Conservation (phyloP, 2,888 invertebrate genomes). For the Lottia gigantea region DNA sequence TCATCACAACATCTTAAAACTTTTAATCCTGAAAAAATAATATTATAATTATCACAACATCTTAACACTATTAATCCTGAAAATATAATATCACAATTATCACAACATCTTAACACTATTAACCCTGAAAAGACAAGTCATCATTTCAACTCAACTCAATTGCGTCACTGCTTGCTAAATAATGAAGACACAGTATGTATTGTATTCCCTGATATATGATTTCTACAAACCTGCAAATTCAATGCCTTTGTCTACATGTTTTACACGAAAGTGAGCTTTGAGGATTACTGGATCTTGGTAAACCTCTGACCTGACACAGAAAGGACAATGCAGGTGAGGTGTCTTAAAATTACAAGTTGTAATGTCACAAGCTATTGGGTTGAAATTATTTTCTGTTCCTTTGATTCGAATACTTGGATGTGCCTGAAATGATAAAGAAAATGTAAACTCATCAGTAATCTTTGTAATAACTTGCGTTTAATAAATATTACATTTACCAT, state of each 20-base stretch:
- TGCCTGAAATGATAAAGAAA: conserved; percentile 44
- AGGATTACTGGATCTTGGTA: conserved; percentile 66
- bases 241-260: conserved; percentile 68
- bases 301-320: conserved; percentile 64
- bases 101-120: conserved; percentile 66
- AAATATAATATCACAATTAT: conserved; percentile 67
- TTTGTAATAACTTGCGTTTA: too few species aligned
- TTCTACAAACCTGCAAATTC: conserved; percentile 64
- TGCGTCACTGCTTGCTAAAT: too few species aligned
- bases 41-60: conserved; percentile 41
- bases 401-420: conserved; percentile 68
- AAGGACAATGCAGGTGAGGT: conserved; percentile 67
- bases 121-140: conserved; percentile 54
- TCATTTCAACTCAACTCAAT: neutral
- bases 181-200: too few species aligned
- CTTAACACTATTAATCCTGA: conserved; percentile 67
- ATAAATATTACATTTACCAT: too few species aligned
- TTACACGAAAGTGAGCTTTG: conserved; percentile 67
- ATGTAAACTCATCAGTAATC: too few species aligned
- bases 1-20: too few species aligned
- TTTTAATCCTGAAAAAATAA: too few species aligned
- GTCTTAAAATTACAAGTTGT: conserved; percentile 53
- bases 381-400: conserved; percentile 65
- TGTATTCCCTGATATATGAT: too few species aligned
- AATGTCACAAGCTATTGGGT: conserved; percentile 60